These are phyloP conservation scores for Muntiacus muntjak DNA, from an alignment of 2,113 vertebrate genomes.

Conservation along the genomic window DNA sequence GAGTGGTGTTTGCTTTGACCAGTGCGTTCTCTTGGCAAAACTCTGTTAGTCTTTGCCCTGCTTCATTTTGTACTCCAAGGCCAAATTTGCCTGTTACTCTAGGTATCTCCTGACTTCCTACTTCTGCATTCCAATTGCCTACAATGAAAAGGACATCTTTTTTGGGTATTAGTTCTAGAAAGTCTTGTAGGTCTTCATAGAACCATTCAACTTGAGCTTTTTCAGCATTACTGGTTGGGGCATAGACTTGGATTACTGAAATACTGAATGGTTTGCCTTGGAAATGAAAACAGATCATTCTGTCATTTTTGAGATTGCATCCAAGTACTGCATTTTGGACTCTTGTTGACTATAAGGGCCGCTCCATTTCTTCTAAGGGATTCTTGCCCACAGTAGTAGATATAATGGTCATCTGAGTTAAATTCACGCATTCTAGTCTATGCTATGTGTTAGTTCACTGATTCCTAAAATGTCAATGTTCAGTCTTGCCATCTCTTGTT, in stretches of 20 bases:
- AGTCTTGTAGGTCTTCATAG: background rate
- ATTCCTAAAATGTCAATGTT: background rate
- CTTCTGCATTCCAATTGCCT: background rate
- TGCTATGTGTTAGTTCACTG: background rate
- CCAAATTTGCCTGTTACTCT: background rate
- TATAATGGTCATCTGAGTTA: background rate
- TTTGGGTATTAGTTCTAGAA: background rate
- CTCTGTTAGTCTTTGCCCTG: background rate
- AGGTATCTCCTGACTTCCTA: background rate
- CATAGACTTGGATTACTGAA: background rate
- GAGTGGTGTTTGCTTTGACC: background rate
- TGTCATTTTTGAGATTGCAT: background rate
- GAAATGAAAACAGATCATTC: background rate
- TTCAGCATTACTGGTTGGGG: background rate
- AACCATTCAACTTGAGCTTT: background rate
- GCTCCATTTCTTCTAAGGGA: background rate
- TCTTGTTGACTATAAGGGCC: background rate
- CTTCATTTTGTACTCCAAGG: background rate
- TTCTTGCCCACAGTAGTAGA: background rate
- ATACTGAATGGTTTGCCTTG: background rate
- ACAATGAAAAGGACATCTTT: background rate
- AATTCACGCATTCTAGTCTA: background rate
- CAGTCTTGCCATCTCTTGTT: background rate
- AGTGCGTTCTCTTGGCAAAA: background rate
- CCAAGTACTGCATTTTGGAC: background rate